phyloP scores from a whole-genome alignment of 23 tunicate genomes.

The Oikopleura albicans region DNA sequence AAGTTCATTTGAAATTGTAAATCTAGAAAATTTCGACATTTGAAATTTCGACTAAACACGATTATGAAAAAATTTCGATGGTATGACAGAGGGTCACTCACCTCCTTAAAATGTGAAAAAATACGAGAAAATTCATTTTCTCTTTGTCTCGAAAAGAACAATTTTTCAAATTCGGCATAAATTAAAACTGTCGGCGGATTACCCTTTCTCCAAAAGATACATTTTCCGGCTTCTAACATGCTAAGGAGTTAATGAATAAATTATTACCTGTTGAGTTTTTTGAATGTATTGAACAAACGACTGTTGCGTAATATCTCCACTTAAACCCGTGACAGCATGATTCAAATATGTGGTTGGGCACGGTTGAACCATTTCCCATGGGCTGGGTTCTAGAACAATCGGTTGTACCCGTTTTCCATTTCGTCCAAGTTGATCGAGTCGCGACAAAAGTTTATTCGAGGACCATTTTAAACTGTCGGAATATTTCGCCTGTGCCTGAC shows the following conservation, averaged over 20 bases:
- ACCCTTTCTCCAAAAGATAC: background rate
- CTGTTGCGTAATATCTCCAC: background rate
- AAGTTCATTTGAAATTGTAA: too few species aligned
- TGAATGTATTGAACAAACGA: background rate
- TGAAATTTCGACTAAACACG: too few species aligned
- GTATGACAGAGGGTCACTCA: too few species aligned
- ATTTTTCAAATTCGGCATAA: too few species aligned
- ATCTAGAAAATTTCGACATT: too few species aligned
- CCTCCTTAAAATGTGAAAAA: too few species aligned
- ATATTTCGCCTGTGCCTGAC: background rate
- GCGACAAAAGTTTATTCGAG: background rate
- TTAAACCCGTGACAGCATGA: too few species aligned
- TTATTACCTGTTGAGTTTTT: background rate
- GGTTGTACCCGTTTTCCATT: background rate
- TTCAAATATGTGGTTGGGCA: background rate
- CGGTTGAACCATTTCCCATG: background rate
- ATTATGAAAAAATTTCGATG: too few species aligned
- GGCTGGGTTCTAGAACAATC: background rate
- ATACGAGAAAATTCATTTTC: too few species aligned
- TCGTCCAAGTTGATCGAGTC: constrained; percentile 9
- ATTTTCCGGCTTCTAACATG: background rate
- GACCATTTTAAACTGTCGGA: background rate
- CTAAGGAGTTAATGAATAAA: background rate
- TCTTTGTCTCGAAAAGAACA: too few species aligned
- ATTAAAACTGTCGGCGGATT: too few species aligned